Evolutionary conservation across 2,888 invertebrate species (phyloP), one percentile per base, ranked within the genome.

Genomic region (Epinotia nisella): DNA sequence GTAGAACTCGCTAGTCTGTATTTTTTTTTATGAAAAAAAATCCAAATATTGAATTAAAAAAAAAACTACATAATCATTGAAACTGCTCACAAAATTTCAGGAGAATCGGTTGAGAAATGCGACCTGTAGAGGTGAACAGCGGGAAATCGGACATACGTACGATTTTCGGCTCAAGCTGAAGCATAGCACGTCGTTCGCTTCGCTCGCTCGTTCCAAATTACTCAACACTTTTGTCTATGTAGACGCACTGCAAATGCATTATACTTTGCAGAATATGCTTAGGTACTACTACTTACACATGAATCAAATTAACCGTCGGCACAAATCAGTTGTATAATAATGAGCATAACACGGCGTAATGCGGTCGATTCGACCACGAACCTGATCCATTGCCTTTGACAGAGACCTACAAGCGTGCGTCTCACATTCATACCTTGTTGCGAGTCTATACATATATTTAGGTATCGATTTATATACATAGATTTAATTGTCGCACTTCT

Each of bases 291-390:
- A n/a, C n/a, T n/a, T n/a, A 7, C 21, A 21, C 15, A 58, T 58
- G 13, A 1, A 58, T 29, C 58, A 9, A 29, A 45, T 61, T 1
- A 61, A 41, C 17, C 9, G 5, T 35, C 59, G 45, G 24, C 45
- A 21, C 21, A 58, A 15, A 15, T 13, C 24, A 11, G 15, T 29
- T n/a, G 58, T 53, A 51, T 17, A 51, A 35, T 62, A 51, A 17
- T 35, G 49, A 15, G n/a, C 24, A n/a, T 51, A 17, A 49, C 51
- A 35, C 10, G 35, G 39, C 70, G 64, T 61, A 72, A 62, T 62
- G 72, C 72, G 68, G 67, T 68, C 21, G 58, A 13, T 4, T n/a
- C 39, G 19, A 73, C 72, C 72, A 68, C 67, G 29, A 73, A 73
- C 62, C 49, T 41, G 67, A 73, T 73, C 21, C 35, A 29, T 35